Percentiles rank a stretch among this genome's conserved stretches.
Evolutionary conservation across 1,140 invertebrate genomes (phyloP).

Genomic region (Drosophila lacteicornis): DNA sequence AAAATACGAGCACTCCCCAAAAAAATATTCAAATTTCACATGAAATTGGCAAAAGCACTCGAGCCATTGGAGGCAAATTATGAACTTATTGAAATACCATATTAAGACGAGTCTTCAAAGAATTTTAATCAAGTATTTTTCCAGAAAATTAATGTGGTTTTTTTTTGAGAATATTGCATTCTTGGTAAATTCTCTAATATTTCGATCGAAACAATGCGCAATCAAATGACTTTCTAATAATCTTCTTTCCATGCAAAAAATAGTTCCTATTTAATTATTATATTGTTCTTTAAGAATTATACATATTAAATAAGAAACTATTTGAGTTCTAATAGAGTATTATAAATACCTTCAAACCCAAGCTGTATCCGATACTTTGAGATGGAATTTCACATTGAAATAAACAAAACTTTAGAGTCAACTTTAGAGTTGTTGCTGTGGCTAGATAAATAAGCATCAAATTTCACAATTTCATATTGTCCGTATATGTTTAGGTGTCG

Average conservation of each 20-base stretch:
- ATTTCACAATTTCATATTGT: conserved; percentile 61
- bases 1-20: conserved; percentile 50
- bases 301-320: background rate
- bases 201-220: too few relatives aligned
- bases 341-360: background rate
- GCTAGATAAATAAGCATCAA: conserved; percentile 57
- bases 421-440: conserved; percentile 9
- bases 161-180: background rate
- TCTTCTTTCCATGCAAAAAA: too few relatives aligned
- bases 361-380: conserved; percentile 12
- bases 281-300: too few relatives aligned
- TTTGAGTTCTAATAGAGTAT: too few relatives aligned
- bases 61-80: conserved; percentile 17
- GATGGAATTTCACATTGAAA: conserved; percentile 54
- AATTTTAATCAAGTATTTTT: background rate
- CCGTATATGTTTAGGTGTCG: conserved; percentile 47
- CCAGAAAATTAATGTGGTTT: background rate
- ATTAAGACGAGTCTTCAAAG: background rate
- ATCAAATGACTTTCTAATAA: too few relatives aligned
- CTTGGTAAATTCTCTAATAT: too few relatives aligned
- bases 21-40: conserved; percentile 49
- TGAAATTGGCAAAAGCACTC: conserved; percentile 1
- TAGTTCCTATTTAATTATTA: too few relatives aligned
- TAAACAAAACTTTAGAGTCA: conserved; percentile 24
- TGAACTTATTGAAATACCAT: background rate